phyloP scores from a whole-genome alignment of 2,797 vertebrate species.

The Monodelphis domestica region DNA sequence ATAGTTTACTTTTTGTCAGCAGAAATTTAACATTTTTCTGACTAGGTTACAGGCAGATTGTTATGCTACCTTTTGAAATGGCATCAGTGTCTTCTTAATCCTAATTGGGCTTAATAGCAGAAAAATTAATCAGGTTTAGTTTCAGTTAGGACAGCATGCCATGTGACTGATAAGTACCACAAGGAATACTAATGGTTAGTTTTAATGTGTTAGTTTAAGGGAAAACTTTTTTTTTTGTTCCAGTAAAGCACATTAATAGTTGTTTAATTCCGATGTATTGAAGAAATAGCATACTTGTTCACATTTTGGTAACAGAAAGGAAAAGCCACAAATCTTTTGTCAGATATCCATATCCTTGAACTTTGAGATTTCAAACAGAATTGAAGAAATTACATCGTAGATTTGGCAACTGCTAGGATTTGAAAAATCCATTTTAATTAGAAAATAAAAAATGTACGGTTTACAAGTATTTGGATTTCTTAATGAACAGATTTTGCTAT shows the following conservation, averaged over 20 bases:
- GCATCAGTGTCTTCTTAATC: conserved; percentile 72
- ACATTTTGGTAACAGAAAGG: conserved; percentile 81
- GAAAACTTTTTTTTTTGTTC: conserved; percentile 84
- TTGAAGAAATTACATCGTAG: conserved; percentile 19
- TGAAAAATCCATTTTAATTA: conserved; percentile 67
- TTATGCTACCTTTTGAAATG: conserved; percentile 76
- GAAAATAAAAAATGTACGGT: conserved; percentile 71
- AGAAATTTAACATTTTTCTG: conserved; percentile 82
- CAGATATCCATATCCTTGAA: conserved; percentile 72
- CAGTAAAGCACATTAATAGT: conserved; percentile 82
- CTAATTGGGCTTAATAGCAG: conserved; percentile 70
- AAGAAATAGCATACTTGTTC: conserved; percentile 83
- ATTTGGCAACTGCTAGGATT: conserved; percentile 55
- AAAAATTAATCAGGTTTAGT: conserved; percentile 69
- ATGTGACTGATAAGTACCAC: conserved; percentile 72
- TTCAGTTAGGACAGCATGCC: conserved; percentile 77
- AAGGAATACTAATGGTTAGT: conserved; percentile 74
- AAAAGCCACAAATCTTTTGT: conserved; percentile 78
- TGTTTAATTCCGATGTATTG: conserved; percentile 81
- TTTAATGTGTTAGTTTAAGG: conserved; percentile 77
- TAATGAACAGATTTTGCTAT: conserved; percentile 75
- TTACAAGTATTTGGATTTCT: conserved; percentile 69
- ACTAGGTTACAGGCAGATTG: conserved; percentile 81
- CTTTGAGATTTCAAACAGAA: conserved; percentile 49
- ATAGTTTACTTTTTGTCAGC: conserved; percentile 76